Base-by-base conservation (phyloP, 2,888 invertebrate genomes). In the Brenthis daphne region DNA sequence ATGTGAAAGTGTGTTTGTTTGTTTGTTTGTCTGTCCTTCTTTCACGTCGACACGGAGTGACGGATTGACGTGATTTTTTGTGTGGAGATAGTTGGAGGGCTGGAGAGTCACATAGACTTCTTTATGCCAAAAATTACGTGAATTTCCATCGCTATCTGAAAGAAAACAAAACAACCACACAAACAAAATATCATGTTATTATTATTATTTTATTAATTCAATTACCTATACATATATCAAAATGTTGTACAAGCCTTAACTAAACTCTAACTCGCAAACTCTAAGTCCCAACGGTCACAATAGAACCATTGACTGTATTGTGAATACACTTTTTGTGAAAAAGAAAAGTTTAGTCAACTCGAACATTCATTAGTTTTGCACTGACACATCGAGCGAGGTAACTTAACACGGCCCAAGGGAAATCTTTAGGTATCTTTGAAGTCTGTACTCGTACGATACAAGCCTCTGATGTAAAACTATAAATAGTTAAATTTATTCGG, bases 341-440 rank as follows among this genome's bases (percentile, higher is more conserved):
- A 53, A n/a, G n/a, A 58, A 53, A 66, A 66, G 65, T 66, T 66
- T 43, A 58, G 29, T 66, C 48, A 58, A 60, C 60, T 60, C 65
- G 53, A 66, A 53, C 65, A 48, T 66, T 68, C 65, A 68, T 68
- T 68, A 68, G 60, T 68, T 65, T 60, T 65, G 29, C 48, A 65
- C 58, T 60, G 68, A 68, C 78, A 77, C 54, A 60, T 66, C 29
- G 60, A 73, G 71, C 79, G 82, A 81, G 81, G 80, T 77, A 81
- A 78, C 78, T 80, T 78, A 58, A 80, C 75, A 72, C 76, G 76
- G 75, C 86, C 77, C 84, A 1, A 61, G 85, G 85, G 85, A 86
- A 86, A 85, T 86, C 84, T 77, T 50, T 24, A 48, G 68, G 77
- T 77, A 76, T 77, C 82, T 76, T 75, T 80, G 78, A 77, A 76